These are phyloP conservation scores for Halictus ligatus DNA, from an alignment of 2,888 invertebrate genomes.

Conservation along the genomic window DNA sequence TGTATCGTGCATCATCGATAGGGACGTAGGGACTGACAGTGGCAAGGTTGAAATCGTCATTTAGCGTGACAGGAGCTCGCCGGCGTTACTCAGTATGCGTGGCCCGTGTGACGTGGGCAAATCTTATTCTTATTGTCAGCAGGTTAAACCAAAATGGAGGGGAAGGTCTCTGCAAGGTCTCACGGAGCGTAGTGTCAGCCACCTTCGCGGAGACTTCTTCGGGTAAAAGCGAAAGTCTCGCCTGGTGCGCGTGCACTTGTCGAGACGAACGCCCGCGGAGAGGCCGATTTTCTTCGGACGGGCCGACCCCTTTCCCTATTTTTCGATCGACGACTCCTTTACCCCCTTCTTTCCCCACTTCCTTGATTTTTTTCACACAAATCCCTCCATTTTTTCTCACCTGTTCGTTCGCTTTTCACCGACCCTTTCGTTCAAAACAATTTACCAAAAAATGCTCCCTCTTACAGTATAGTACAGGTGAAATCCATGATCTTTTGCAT, in stretches of 20 bases:
- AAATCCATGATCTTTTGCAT: no score
- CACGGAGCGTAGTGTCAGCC: constrained; percentile 46
- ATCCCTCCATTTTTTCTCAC: background rate
- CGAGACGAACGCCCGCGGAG: background rate
- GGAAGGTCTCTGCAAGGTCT: constrained; percentile 58
- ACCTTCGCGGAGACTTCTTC: constrained; percentile 47
- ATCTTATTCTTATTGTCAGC: constrained; percentile 48
- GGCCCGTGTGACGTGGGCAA: constrained; percentile 28
- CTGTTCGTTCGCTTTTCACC: background rate
- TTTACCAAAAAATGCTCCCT: no score
- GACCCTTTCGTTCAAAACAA: background rate
- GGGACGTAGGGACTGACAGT: background rate
- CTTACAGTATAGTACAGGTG: no score
- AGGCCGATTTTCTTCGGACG: background rate
- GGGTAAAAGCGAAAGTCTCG: constrained; percentile 73
- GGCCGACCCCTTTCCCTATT: constrained; percentile 4
- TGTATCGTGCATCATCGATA: background rate
- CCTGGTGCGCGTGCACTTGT: constrained; percentile 48
- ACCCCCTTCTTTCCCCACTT: no score
- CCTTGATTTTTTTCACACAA: background rate
- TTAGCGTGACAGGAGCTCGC: background rate
- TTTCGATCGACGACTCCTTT: background rate
- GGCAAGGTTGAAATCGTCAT: background rate
- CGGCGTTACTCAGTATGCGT: constrained; percentile 36
- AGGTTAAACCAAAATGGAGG: constrained; percentile 35